phyloP scores from a whole-genome alignment of 1,140 invertebrate species.

The Drosophila rufa region DNA sequence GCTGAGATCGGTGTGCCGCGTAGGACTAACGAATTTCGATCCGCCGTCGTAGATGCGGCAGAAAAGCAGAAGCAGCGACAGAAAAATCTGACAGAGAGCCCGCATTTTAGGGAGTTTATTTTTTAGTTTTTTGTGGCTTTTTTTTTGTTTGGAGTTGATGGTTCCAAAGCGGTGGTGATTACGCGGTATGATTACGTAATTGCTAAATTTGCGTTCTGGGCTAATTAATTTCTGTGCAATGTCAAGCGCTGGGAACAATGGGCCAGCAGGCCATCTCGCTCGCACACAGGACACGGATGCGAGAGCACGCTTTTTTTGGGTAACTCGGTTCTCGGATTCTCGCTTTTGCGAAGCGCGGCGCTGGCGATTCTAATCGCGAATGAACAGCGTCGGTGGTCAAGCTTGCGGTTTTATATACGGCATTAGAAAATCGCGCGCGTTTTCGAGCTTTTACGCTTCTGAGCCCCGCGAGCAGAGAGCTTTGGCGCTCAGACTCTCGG shows the following conservation, averaged over 20 bases:
- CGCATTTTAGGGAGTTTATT: conserved; percentile 14
- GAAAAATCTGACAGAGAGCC: neutral
- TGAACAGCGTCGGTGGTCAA: conserved; percentile 75
- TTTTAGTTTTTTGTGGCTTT: neutral
- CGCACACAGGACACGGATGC: conserved; percentile 53
- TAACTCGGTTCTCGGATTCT: conserved; percentile 2
- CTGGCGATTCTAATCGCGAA: conserved; percentile 76
- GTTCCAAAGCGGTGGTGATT: conserved; percentile 24
- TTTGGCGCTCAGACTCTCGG: conserved; percentile 27
- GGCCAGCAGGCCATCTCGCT: conserved; percentile 16
- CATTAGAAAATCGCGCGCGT: conserved; percentile 57
- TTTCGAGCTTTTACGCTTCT: conserved; percentile 55
- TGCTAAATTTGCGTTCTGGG: conserved; percentile 40
- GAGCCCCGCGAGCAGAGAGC: conserved; percentile 19
- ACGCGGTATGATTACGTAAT: conserved; percentile 44
- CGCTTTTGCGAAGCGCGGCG: conserved; percentile 50
- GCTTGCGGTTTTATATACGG: conserved; percentile 82
- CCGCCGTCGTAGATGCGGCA: conserved; percentile 23
- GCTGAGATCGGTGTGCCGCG: conserved; percentile 67
- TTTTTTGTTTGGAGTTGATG: conserved; percentile 16
- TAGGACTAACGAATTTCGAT: conserved; percentile 76
- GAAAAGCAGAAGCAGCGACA: conserved; percentile 29
- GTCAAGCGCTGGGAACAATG: conserved; percentile 44
- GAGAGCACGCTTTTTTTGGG: conserved; percentile 15
- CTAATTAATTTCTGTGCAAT: conserved; percentile 56